These are phyloP conservation scores for Wasmannia auropunctata DNA, from an alignment of 1,140 invertebrate species.

Conservation along the genomic window DNA sequence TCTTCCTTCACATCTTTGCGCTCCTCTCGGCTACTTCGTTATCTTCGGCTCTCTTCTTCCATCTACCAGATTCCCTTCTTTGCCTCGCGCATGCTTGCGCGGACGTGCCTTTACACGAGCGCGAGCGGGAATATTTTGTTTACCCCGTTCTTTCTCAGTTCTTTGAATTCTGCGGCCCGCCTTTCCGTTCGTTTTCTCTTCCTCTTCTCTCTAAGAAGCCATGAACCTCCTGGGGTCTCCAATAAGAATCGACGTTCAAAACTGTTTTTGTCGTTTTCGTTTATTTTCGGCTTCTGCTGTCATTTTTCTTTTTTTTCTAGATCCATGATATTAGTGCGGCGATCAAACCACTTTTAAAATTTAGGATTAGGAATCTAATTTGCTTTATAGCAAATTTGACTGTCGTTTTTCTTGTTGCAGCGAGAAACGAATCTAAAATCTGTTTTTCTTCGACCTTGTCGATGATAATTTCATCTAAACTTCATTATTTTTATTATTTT, in stretches of 20 bases:
- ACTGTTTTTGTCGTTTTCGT: background rate
- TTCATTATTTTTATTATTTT: background rate
- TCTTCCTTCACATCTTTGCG: background rate
- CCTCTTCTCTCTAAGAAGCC: slow-evolving; percentile 13
- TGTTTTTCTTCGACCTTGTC: background rate
- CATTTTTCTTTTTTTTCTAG: background rate
- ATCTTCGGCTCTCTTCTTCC: background rate
- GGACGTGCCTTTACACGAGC: slow-evolving; percentile 52
- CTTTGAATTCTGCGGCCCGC: slow-evolving; percentile 80
- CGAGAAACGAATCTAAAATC: background rate
- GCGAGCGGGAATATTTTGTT: slow-evolving; percentile 83
- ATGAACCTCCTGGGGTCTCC: background rate
- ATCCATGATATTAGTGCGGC: background rate
- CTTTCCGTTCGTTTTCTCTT: slow-evolving; percentile 40
- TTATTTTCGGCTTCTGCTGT: background rate
- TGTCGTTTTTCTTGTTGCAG: background rate
- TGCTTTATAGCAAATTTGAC: background rate
- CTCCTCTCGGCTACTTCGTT: slow-evolving; percentile 40
- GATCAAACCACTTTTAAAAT: background rate
- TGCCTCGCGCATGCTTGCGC: slow-evolving; percentile 47
- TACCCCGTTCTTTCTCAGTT: slow-evolving; percentile 81
- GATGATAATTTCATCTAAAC: background rate
- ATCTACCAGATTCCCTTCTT: background rate
- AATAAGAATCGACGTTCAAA: background rate
- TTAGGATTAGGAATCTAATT: slow-evolving; percentile 1